phyloP scores from a whole-genome alignment of 2,113 vertebrate genomes.

The Neogale vison region DNA sequence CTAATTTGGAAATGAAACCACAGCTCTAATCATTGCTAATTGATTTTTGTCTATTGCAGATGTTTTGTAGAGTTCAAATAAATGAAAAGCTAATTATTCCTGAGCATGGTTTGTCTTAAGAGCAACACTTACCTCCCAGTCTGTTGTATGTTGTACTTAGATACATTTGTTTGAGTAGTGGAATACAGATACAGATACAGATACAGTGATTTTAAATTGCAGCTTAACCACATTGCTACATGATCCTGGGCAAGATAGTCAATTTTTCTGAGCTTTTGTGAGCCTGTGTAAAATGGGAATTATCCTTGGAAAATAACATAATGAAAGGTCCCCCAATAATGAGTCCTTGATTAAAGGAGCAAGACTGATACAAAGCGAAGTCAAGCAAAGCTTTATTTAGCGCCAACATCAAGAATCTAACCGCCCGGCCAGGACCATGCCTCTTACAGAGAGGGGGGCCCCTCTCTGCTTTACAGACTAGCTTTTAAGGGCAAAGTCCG shows the following conservation, averaged over 20 bases:
- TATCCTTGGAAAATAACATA: neutral
- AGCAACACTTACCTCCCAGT: neutral
- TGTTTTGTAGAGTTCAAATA: neutral
- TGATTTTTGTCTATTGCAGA: neutral
- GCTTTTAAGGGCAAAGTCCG: too few species aligned
- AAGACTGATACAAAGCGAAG: too few species aligned
- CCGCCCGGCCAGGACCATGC: too few species aligned
- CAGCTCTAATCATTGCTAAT: neutral
- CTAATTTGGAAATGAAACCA: neutral
- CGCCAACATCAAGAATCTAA: too few species aligned
- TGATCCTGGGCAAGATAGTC: neutral
- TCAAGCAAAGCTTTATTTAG: too few species aligned
- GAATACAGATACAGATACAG: neutral
- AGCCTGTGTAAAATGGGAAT: neutral
- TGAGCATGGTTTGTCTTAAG: constrained; percentile 5
- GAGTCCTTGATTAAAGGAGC: too few species aligned
- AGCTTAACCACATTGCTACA: neutral
- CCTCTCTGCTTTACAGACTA: too few species aligned
- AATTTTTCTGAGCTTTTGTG: neutral
- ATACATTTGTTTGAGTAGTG: neutral
- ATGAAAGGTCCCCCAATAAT: too few species aligned
- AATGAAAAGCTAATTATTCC: constrained; percentile 3
- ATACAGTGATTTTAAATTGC: neutral
- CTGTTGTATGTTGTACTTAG: neutral
- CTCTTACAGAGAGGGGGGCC: too few species aligned